A percentile compares a stretch with the other conserved stretches of the same genome.
Conservation (phyloP, 1,140 invertebrate species). For the Lasioglossum baleicum region DNA sequence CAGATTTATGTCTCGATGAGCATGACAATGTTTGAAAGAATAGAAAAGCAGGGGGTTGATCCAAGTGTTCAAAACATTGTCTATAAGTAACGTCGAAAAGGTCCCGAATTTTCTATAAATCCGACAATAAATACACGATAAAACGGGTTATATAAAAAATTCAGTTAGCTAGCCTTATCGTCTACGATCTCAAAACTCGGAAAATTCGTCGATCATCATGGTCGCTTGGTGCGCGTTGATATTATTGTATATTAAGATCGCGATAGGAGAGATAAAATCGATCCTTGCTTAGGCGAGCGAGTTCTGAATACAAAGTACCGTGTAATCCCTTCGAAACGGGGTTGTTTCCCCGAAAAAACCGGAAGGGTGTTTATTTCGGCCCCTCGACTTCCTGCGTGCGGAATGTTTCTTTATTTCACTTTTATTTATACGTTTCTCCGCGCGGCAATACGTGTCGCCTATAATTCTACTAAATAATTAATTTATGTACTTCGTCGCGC, state of each 20-base stretch:
- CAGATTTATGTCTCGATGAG: too few relatives aligned
- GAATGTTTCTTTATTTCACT: slow-evolving; percentile 38
- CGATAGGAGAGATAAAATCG: neutral
- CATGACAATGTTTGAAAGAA: too few relatives aligned
- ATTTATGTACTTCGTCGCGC: slow-evolving; percentile 58
- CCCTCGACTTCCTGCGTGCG: slow-evolving; percentile 59
- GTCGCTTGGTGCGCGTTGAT: neutral
- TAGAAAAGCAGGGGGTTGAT: too few relatives aligned
- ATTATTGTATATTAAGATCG: neutral
- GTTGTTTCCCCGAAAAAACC: slow-evolving; percentile 33
- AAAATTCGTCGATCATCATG: neutral
- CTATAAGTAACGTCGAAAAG: neutral
- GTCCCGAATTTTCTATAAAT: slow-evolving; percentile 32
- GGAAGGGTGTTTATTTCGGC: slow-evolving; percentile 33
- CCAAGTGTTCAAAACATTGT: neutral
- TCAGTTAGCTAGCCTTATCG: slow-evolving; percentile 2
- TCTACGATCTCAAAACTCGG: slow-evolving; percentile 19
- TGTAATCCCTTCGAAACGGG: slow-evolving; percentile 34
- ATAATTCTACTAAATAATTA: slow-evolving; percentile 74
- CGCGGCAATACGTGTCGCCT: slow-evolving; percentile 58
- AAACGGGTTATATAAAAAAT: slow-evolving; percentile 41
- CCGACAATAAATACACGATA: slow-evolving; percentile 15
- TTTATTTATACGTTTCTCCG: slow-evolving; percentile 58
- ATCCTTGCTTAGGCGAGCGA: neutral
- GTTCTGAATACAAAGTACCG: slow-evolving; percentile 48